phyloP scores from a whole-genome alignment of 2,113 vertebrate genomes.

The Cygnus buccinator region DNA sequence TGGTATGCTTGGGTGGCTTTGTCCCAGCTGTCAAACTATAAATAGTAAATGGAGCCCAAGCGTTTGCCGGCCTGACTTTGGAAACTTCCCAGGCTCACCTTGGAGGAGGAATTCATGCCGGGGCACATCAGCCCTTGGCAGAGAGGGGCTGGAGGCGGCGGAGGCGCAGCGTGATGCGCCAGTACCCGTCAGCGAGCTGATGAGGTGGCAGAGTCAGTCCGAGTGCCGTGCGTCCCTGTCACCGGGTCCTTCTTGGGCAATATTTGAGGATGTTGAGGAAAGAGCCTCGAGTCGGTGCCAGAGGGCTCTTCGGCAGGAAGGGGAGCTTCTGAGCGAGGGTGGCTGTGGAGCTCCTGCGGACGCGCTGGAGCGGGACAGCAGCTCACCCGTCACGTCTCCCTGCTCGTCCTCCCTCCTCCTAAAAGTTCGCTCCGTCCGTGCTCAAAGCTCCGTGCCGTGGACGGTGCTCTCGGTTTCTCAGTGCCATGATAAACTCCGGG shows the following conservation, averaged over 20 bases:
- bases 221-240: background rate
- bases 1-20: background rate
- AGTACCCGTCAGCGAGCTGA: rapidly evolving
- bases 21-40: background rate
- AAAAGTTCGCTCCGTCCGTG: rapidly evolving
- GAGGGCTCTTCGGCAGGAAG: background rate
- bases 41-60: background rate
- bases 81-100: background rate
- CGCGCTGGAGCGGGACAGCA: background rate
- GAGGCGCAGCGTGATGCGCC: background rate
- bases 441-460: background rate
- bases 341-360: rapidly evolving
- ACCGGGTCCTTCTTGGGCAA: background rate
- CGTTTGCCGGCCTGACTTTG: background rate
- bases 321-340: background rate
- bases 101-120: background rate
- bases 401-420: rapidly evolving
- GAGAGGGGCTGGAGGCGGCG: background rate
- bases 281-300: background rate
- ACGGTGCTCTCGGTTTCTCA: rapidly evolving
- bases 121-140: background rate
- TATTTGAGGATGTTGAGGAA: background rate
- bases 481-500: rapidly evolving
- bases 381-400: rapidly evolving
- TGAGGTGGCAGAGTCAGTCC: background rate